Evolutionary conservation across 2,797 vertebrate genomes (phyloP).

Genomic region (Prunella strophiata): DNA sequence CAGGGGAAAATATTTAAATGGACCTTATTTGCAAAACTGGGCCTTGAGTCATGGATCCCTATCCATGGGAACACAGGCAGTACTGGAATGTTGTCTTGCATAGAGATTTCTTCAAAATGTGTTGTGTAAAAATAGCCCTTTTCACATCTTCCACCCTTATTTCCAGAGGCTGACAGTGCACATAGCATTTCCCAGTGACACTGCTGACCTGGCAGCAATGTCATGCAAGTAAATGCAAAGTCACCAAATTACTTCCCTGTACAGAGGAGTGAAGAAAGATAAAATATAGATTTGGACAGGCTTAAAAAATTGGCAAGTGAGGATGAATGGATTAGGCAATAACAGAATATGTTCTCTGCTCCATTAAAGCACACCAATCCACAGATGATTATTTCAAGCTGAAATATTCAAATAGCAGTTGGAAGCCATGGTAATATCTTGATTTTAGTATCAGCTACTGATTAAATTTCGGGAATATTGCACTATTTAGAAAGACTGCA

Average conservation of each 20-base stretch:
- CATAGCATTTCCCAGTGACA: background rate
- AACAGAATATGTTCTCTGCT: background rate
- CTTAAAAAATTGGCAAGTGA: background rate
- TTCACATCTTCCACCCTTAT: background rate
- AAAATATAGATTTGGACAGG: background rate
- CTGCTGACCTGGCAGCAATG: background rate
- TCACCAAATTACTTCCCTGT: background rate
- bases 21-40: background rate
- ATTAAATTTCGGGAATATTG: conserved; percentile 20
- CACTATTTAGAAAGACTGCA: background rate
- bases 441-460: conserved; percentile 1
- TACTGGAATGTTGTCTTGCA: fast-evolving
- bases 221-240: background rate
- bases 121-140: background rate
- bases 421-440: background rate
- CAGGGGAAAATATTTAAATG: background rate
- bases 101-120: background rate
- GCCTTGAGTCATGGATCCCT: background rate
- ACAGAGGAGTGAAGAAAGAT: background rate
- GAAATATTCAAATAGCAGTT: conserved; percentile 41
- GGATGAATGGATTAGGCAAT: background rate
- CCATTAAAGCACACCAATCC: background rate
- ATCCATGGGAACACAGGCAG: background rate
- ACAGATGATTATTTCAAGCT: conserved; percentile 1
- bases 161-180: background rate